A percentile compares a stretch with the other conserved stretches of the same genome.
phyloP scores from a whole-genome alignment of 2,113 vertebrate genomes.

The Tachysurus fulvidraco region DNA sequence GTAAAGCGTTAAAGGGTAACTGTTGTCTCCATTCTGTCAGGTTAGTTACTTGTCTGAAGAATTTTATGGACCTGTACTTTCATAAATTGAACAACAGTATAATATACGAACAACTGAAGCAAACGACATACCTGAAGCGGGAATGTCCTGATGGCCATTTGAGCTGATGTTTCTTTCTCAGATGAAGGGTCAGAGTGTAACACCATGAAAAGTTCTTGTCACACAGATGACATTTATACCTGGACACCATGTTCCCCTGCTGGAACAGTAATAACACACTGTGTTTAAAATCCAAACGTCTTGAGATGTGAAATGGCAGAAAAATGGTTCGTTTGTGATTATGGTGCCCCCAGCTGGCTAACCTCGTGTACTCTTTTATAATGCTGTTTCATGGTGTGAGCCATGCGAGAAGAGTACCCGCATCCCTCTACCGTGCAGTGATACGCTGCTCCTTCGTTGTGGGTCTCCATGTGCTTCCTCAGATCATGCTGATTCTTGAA shows the following conservation, averaged over 20 bases:
- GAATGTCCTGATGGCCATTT: slow-evolving; percentile 79
- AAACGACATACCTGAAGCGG: slow-evolving; percentile 68
- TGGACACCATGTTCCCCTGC: slow-evolving; percentile 72
- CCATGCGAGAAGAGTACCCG: slow-evolving; percentile 69
- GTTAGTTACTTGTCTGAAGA: neutral
- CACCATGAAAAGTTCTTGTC: slow-evolving; percentile 80
- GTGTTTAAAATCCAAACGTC: neutral
- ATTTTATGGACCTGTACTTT: neutral
- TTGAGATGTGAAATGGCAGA: neutral
- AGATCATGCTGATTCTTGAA: slow-evolving; percentile 77
- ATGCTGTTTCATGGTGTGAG: slow-evolving; percentile 64
- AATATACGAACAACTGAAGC: neutral
- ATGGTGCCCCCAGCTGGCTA: slow-evolving; percentile 39
- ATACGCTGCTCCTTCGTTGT: slow-evolving; percentile 74
- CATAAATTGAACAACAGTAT: neutral
- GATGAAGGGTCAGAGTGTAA: slow-evolving; percentile 75
- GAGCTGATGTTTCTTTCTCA: slow-evolving; percentile 75
- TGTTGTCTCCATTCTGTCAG: neutral
- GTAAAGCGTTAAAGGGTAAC: neutral
- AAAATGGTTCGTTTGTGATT: neutral
- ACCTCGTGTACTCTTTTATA: slow-evolving; percentile 72
- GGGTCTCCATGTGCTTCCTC: slow-evolving; percentile 75
- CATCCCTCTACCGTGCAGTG: slow-evolving; percentile 76
- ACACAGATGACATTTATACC: slow-evolving; percentile 77
- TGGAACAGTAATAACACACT: slow-evolving; percentile 6